Percentiles rank a stretch among this genome's conserved stretches.
phyloP scores from a whole-genome alignment of 1,140 invertebrate species.

The Megalonaias nervosa region DNA sequence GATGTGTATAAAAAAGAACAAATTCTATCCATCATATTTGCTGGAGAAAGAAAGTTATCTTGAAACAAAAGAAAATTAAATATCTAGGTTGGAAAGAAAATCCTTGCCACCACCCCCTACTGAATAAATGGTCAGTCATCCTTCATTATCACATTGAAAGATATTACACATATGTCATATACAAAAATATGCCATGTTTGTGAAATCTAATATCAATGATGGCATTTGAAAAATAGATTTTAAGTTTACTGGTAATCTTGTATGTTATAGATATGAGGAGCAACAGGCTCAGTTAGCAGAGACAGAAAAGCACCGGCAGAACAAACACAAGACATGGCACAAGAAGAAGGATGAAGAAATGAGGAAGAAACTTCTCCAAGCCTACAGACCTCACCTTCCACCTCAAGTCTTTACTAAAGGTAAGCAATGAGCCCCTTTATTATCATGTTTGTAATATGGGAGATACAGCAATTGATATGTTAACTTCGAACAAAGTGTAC shows the following conservation, averaged over 20 bases:
- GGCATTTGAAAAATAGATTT: no score
- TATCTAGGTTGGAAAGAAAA: no score
- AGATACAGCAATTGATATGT: neutral
- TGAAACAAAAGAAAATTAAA: no score
- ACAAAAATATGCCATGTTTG: no score
- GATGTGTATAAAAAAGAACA: no score
- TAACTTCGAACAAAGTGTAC: neutral
- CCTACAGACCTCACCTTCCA: constrained; percentile 32
- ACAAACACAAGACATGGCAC: constrained; percentile 21
- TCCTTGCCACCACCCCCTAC: no score
- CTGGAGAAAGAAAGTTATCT: no score
- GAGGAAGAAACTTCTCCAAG: constrained; percentile 22
- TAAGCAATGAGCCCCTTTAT: neutral
- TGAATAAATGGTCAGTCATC: no score
- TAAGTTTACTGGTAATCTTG: neutral
- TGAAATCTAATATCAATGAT: no score
- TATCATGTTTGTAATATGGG: neutral
- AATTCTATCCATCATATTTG: no score
- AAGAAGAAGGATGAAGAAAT: constrained; percentile 32
- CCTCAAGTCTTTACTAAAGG: constrained; percentile 25
- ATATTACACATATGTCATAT: no score
- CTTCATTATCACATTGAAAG: no score
- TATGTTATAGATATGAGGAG: constrained; percentile 22
- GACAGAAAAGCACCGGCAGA: constrained; percentile 6
- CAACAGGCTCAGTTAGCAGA: constrained; percentile 12